These are phyloP conservation scores for Oscheius sp. DNA, from an alignment of 2,888 invertebrate genomes.

Conservation along the genomic window DNA sequence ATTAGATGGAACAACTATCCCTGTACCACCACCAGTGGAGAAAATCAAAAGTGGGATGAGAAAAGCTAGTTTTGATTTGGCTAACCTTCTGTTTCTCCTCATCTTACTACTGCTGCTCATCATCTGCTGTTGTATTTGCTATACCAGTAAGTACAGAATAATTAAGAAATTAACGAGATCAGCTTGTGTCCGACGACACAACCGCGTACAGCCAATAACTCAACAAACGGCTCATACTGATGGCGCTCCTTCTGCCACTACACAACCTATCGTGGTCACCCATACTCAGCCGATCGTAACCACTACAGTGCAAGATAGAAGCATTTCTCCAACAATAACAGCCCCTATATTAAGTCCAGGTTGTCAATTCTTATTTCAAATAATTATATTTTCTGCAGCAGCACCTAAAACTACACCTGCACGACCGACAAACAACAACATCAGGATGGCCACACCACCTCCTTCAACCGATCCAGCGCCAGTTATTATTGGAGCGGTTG, in stretches of 20 bases:
- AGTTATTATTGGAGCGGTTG: neutral
- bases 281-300: neutral
- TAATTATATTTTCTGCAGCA: too few species aligned
- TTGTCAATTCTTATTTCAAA: neutral
- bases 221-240: constrained; percentile 3
- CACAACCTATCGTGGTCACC: neutral
- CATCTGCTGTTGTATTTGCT: constrained; percentile 39
- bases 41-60: constrained; percentile 27
- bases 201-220: constrained; percentile 14
- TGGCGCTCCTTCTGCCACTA: neutral
- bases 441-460: neutral
- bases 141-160: constrained; percentile 14
- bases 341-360: neutral
- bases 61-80: constrained; percentile 33
- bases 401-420: neutral
- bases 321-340: constrained; percentile 17
- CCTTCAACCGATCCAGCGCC: neutral
- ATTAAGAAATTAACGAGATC: neutral
- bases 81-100: constrained; percentile 40
- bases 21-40: constrained; percentile 29
- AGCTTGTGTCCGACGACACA: constrained; percentile 8
- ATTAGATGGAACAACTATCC: constrained; percentile 39
- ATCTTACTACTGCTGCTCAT: constrained; percentile 35
- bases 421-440: neutral
- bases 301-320: neutral